phyloP scores from a whole-genome alignment of 92 coral and sea anemone species.

The Chrysogorgia sp. region DNA sequence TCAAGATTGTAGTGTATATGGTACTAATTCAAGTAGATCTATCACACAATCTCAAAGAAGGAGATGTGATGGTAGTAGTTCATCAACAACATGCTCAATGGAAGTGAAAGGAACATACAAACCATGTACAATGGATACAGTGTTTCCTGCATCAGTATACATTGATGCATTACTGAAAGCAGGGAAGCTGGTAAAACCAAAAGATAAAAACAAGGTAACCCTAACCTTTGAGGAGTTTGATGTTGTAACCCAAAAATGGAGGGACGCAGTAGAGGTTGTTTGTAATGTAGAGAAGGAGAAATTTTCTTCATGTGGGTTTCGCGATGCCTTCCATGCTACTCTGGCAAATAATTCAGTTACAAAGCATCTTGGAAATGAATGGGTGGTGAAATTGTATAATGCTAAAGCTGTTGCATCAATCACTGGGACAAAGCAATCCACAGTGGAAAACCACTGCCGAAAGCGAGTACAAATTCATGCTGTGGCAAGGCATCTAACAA shows the following conservation, averaged over 20 bases:
- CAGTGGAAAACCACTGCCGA: constrained; percentile 48
- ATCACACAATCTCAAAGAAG: constrained; percentile 2
- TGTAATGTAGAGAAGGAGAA: constrained; percentile 38
- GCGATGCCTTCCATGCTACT: constrained; percentile 55
- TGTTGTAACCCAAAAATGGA: constrained; percentile 46
- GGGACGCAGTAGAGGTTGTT: constrained; percentile 20
- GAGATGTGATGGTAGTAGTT: not conserved
- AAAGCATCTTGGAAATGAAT: constrained; percentile 6
- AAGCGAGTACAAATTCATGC: constrained; percentile 64
- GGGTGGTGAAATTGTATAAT: constrained; percentile 24
- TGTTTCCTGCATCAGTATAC: constrained; percentile 59
- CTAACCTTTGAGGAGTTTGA: constrained; percentile 57
- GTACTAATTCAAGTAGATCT: constrained; percentile 13
- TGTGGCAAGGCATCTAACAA: constrained; percentile 57
- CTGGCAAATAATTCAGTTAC: not conserved
- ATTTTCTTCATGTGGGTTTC: constrained; percentile 57
- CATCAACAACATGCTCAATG: not conserved
- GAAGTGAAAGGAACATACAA: constrained; percentile 1
- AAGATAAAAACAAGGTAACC: constrained; percentile 25
- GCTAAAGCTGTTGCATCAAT: constrained; percentile 14
- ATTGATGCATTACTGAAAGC: constrained; percentile 53
- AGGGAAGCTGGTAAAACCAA: constrained; percentile 56
- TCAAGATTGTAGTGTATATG: constrained; percentile 15
- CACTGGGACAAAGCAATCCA: constrained; percentile 31
- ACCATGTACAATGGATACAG: constrained; percentile 11